These are phyloP conservation scores for Leuciscus idus DNA, from an alignment of 2,113 vertebrate species.

Conservation along the genomic window DNA sequence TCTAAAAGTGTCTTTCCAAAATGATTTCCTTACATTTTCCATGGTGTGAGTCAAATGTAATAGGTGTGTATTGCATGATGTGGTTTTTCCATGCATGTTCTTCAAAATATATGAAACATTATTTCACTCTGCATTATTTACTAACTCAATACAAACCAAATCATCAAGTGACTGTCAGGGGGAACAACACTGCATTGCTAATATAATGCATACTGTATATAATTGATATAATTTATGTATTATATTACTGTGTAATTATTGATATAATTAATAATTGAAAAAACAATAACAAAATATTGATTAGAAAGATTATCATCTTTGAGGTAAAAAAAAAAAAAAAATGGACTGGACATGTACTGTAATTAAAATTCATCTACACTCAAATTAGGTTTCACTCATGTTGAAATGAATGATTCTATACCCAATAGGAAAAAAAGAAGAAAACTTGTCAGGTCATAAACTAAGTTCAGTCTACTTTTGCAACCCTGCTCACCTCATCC, in stretches of 20 bases:
- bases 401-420: background rate
- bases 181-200: background rate
- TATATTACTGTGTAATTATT: too few species aligned
- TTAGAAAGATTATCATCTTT: background rate
- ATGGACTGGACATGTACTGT: background rate
- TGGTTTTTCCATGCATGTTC: background rate
- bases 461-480: constrained; percentile 52
- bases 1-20: background rate
- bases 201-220: background rate
- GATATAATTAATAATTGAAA: background rate
- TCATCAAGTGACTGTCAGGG: background rate
- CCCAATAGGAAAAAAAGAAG: too few species aligned
- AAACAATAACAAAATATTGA: too few species aligned
- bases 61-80: background rate
- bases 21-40: background rate
- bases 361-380: too few species aligned
- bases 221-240: background rate
- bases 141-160: background rate
- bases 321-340: background rate
- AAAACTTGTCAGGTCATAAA: too few species aligned
- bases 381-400: too few species aligned
- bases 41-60: background rate
- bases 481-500: constrained; percentile 87
- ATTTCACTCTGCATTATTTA: background rate
- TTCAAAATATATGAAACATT: background rate